Percentiles rank a stretch among this genome's conserved stretches.
phyloP scores from a whole-genome alignment of 2,888 invertebrate species.

The Halocaridina rubra region DNA sequence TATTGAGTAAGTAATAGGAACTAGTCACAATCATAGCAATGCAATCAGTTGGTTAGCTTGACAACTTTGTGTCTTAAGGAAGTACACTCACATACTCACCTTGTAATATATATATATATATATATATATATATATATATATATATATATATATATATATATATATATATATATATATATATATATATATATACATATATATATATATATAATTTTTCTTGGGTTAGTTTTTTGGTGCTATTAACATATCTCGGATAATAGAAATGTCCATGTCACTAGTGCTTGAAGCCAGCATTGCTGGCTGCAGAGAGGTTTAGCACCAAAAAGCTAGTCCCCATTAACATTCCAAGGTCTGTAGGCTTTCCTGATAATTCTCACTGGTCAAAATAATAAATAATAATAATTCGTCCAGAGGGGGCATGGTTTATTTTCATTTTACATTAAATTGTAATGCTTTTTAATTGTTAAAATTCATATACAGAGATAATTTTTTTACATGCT shows the following conservation, averaged over 20 bases:
- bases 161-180: slow-evolving; percentile 27
- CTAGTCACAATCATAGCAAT: slow-evolving; percentile 33
- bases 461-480: background rate
- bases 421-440: too few relatives aligned
- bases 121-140: background rate
- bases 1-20: slow-evolving; percentile 10
- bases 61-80: slow-evolving; percentile 34
- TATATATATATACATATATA: background rate
- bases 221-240: background rate
- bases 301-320: too few relatives aligned
- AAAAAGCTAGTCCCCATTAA: background rate
- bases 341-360: background rate
- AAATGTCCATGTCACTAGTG: too few relatives aligned
- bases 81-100: slow-evolving; percentile 31
- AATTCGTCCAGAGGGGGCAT: background rate
- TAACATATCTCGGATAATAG: background rate
- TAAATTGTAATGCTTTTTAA: too few relatives aligned
- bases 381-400: too few relatives aligned
- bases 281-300: too few relatives aligned
- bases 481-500: background rate
- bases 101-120: slow-evolving; percentile 21
- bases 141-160: background rate
- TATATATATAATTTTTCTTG: too few relatives aligned
- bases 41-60: slow-evolving; percentile 25
- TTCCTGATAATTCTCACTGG: background rate